Conservation (phyloP, 2,888 invertebrate genomes). For the Sepioteuthis lessoniana region DNA sequence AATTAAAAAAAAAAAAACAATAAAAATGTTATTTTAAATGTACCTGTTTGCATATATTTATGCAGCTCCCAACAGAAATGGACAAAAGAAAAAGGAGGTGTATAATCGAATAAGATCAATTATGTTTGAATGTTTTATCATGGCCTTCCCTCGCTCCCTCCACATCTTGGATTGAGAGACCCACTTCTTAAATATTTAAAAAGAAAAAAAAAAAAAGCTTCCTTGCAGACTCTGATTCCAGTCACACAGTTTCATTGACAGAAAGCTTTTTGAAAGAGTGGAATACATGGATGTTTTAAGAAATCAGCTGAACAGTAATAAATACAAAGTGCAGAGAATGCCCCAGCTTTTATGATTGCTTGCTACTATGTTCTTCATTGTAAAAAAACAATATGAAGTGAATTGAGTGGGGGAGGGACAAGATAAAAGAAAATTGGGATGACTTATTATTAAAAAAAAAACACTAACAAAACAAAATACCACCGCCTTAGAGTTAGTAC, state of each 20-base stretch:
- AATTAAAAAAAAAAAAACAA: not conserved
- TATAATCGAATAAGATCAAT: not conserved
- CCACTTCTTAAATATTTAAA: not conserved
- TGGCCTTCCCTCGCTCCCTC: not conserved
- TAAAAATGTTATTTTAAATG: not conserved
- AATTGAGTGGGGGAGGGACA: not conserved
- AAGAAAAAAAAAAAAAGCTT: not conserved
- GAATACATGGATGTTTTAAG: not conserved
- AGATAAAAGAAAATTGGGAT: not conserved
- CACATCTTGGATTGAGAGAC: not conserved
- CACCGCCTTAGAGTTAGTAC: conserved; percentile 33
- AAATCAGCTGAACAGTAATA: not conserved
- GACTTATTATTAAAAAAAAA: not conserved
- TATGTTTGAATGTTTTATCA: conserved; percentile 33
- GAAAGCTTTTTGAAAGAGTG: not conserved
- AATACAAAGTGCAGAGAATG: not conserved
- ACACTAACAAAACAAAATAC: not conserved
- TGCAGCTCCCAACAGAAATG: not conserved
- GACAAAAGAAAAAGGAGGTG: not conserved
- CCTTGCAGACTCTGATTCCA: not conserved
- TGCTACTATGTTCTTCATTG: no score
- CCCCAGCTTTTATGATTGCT: not conserved
- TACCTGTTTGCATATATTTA: not conserved
- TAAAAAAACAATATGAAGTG: not conserved
- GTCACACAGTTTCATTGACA: not conserved